A percentile compares a stretch with the other conserved stretches of the same genome.
These are phyloP conservation scores for Euplexia lucipara DNA, from an alignment of 2,888 invertebrate species.

Conservation along the genomic window DNA sequence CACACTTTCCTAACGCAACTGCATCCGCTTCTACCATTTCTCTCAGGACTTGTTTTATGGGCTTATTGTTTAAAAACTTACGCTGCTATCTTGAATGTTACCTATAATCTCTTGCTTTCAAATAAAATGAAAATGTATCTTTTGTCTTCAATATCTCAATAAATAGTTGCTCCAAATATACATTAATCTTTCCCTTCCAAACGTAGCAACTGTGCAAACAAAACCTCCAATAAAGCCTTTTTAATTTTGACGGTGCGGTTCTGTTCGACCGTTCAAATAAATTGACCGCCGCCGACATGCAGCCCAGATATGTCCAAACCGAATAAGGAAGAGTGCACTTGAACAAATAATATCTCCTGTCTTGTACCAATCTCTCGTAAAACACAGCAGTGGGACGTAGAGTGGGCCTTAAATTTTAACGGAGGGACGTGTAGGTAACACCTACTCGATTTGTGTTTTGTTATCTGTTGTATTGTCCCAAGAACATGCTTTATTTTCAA, in stretches of 20 bases:
- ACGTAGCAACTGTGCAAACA: slow-evolving; percentile 60
- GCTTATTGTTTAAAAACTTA: slow-evolving; percentile 71
- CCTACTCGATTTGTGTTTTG: slow-evolving; percentile 71
- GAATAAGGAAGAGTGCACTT: slow-evolving; percentile 85
- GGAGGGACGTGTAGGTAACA: slow-evolving; percentile 69
- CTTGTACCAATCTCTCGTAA: slow-evolving; percentile 74
- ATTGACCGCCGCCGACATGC: slow-evolving; percentile 65
- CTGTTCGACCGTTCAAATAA: slow-evolving; percentile 63
- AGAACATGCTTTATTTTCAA: slow-evolving; percentile 58
- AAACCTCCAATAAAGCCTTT: slow-evolving; percentile 61
- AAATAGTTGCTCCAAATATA: slow-evolving; percentile 12
- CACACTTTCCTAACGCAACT: slow-evolving; percentile 85
- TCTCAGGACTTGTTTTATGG: slow-evolving; percentile 77
- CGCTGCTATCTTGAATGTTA: slow-evolving; percentile 28
- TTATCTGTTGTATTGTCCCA: slow-evolving; percentile 60
- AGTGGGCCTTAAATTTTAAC: slow-evolving; percentile 73
- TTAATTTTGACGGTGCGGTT: slow-evolving; percentile 63
- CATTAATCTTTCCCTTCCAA: slow-evolving; percentile 33
- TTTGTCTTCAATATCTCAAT: slow-evolving; percentile 31
- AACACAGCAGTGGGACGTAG: slow-evolving; percentile 72
- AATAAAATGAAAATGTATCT: slow-evolving; percentile 13
- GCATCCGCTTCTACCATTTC: slow-evolving; percentile 81
- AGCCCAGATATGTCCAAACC: slow-evolving; percentile 64
- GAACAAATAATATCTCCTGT: slow-evolving; percentile 81
- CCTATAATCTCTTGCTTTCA: slow-evolving; percentile 11